Conservation (phyloP, 1,140 invertebrate genomes). For the Drosophila arawakana region DNA sequence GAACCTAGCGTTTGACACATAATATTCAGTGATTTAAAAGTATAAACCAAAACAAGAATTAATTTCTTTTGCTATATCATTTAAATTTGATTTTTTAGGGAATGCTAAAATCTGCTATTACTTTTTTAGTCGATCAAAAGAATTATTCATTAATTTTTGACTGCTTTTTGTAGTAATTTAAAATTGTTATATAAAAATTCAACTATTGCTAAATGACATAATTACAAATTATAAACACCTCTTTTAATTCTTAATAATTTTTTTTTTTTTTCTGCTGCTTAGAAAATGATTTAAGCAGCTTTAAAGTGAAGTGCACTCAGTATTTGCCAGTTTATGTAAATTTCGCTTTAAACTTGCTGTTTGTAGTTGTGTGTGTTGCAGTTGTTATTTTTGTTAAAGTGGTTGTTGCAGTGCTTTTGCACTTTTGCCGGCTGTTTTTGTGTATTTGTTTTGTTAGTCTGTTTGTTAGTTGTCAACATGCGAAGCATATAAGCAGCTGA, state of each 20-base stretch:
- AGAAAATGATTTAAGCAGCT: neutral
- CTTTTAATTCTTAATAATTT: neutral
- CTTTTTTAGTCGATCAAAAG: too few relatives aligned
- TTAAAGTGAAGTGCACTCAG: constrained; percentile 27
- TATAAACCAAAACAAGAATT: too few relatives aligned
- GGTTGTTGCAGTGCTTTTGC: constrained; percentile 46
- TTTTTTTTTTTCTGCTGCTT: neutral
- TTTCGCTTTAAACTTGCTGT: constrained; percentile 38
- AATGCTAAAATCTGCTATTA: too few relatives aligned
- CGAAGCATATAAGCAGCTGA: constrained; percentile 61
- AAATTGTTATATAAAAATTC: too few relatives aligned
- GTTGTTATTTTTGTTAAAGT: constrained; percentile 19
- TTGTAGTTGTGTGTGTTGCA: neutral
- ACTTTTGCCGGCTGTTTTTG: constrained; percentile 60
- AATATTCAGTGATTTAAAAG: too few relatives aligned
- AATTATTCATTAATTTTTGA: neutral
- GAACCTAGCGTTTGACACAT: too few relatives aligned
- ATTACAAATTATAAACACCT: too few relatives aligned
- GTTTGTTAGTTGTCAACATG: constrained; percentile 78
- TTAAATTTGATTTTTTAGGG: too few relatives aligned
- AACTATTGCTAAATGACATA: too few relatives aligned
- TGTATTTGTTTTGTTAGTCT: constrained; percentile 72
- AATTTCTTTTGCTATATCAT: too few relatives aligned
- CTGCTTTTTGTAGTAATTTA: neutral
- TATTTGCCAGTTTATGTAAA: constrained; percentile 58